These are phyloP conservation scores for Amblyopsis hoosieri DNA, from an alignment of 2,797 vertebrate species.

Conservation along the genomic window DNA sequence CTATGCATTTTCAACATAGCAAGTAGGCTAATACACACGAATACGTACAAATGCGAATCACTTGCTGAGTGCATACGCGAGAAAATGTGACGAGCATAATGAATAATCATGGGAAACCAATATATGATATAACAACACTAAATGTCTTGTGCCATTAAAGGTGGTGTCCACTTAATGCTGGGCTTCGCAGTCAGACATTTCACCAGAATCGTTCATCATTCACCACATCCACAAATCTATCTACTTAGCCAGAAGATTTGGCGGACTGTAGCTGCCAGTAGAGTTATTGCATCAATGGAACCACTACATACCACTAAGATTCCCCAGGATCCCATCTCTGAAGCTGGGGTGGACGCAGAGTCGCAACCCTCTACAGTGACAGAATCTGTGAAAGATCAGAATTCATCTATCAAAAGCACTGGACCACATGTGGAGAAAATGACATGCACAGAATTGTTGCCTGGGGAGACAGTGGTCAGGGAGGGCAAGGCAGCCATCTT, in stretches of 20 bases:
- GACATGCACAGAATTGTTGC: slow-evolving; percentile 46
- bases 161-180: slow-evolving; percentile 39
- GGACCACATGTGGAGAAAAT: slow-evolving; percentile 3
- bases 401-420: not conserved
- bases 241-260: not conserved
- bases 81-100: not conserved
- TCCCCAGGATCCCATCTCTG: not conserved
- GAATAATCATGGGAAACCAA: not conserved
- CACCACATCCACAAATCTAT: not conserved
- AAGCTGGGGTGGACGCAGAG: slow-evolving; percentile 1
- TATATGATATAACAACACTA: not conserved
- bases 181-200: slow-evolving; percentile 9
- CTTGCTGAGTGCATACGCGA: no score
- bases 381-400: slow-evolving; percentile 1
- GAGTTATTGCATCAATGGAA: slow-evolving; percentile 62
- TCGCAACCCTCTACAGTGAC: not conserved
- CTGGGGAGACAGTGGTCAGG: slow-evolving; percentile 79
- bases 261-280: slow-evolving; percentile 9
- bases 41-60: no score
- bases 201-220: slow-evolving; percentile 5
- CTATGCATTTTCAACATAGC: no score
- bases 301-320: slow-evolving; percentile 13
- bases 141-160: slow-evolving; percentile 14
- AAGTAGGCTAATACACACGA: no score
- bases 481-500: slow-evolving; percentile 87